Evolutionary conservation across 2,888 invertebrate genomes (phyloP).

Genomic region (Myopa tessellatipennis): DNA sequence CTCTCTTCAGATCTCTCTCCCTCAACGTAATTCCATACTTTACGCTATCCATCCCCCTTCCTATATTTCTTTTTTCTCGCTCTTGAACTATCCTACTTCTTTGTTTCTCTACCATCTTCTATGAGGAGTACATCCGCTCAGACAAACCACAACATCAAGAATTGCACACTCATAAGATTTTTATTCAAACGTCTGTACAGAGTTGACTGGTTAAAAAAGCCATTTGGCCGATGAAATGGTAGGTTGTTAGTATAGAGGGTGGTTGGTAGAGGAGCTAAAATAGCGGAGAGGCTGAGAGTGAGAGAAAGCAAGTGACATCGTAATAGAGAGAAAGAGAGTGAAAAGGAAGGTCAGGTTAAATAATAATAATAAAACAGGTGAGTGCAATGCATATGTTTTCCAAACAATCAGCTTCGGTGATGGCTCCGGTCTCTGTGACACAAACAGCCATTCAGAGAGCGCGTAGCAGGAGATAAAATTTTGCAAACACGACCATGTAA

Average conservation of each 20-base stretch:
- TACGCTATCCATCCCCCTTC: too few species aligned
- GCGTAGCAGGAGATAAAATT: slow-evolving; percentile 17
- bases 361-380: slow-evolving; percentile 16
- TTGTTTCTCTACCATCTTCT: neutral
- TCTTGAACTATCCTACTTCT: too few species aligned
- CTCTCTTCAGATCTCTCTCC: neutral
- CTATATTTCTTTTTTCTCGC: too few species aligned
- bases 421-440: neutral
- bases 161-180: slow-evolving; percentile 28
- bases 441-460: neutral
- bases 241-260: too few species aligned
- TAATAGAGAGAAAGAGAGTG: neutral
- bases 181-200: neutral
- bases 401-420: slow-evolving; percentile 28
- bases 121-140: neutral
- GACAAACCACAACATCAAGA: slow-evolving; percentile 31
- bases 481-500: neutral
- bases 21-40: too few species aligned
- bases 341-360: neutral
- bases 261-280: too few species aligned
- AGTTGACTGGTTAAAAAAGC: neutral
- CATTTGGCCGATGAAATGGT: neutral
- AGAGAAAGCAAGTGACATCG: neutral
- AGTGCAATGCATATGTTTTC: slow-evolving; percentile 30
- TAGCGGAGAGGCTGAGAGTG: neutral